phyloP scores from a whole-genome alignment of 2,888 invertebrate genomes.

The Drosophila emarginata region DNA sequence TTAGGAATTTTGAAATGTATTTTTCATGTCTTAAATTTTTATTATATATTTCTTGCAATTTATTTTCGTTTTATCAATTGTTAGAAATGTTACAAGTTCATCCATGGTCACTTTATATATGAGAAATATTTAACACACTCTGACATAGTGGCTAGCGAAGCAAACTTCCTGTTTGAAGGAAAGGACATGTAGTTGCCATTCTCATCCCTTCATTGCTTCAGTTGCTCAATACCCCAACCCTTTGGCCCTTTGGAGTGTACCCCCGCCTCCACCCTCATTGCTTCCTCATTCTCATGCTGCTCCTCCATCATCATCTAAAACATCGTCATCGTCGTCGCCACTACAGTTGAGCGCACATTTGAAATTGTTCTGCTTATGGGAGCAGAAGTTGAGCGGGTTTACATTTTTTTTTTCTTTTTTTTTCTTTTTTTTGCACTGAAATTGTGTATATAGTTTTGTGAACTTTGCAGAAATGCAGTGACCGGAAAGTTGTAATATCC shows the following conservation, averaged over 20 bases:
- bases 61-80: no score
- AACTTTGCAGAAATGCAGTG: conserved; percentile 76
- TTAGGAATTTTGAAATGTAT: no score
- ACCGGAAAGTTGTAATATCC: conserved; percentile 77
- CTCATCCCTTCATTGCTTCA: background rate
- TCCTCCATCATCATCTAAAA: background rate
- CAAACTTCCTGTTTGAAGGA: conserved; percentile 63
- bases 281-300: conserved; percentile 11
- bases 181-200: background rate
- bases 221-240: background rate
- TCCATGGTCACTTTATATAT: background rate
- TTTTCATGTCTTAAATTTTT: no score
- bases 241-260: conserved; percentile 1
- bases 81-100: background rate
- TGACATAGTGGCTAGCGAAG: conserved; percentile 35
- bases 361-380: conserved; percentile 73
- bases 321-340: conserved; percentile 56
- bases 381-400: conserved; percentile 55
- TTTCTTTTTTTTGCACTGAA: background rate
- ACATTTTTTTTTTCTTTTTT: no score
- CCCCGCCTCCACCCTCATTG: background rate
- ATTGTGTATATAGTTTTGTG: conserved; percentile 51
- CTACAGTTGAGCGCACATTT: conserved; percentile 74
- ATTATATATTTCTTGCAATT: no score
- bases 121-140: background rate